These are phyloP conservation scores for Actinopyga echinites DNA, from an alignment of 53 echinoderm and acorn worm species.

Conservation along the genomic window DNA sequence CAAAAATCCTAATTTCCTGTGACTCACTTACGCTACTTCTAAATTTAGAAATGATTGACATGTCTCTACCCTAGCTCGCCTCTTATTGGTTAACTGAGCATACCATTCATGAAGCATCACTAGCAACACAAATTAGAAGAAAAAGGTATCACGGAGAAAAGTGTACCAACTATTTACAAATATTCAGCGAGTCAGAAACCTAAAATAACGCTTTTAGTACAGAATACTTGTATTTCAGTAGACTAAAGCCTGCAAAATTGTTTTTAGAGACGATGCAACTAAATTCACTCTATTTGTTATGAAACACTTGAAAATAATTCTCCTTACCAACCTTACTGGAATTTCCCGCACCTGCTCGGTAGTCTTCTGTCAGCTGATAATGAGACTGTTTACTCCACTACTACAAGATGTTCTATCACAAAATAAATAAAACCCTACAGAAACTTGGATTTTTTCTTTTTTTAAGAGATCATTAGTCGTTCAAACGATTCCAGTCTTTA, in stretches of 20 bases:
- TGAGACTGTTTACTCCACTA: constrained; percentile 22
- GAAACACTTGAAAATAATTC: background rate
- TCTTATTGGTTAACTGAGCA: constrained; percentile 68
- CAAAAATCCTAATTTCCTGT: background rate
- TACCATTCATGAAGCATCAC: constrained; percentile 89
- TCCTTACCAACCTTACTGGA: constrained; percentile 13
- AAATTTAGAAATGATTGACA: constrained; percentile 80
- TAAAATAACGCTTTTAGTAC: too few species aligned
- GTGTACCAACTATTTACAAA: too few species aligned
- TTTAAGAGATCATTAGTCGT: too few species aligned
- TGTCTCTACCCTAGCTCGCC: background rate
- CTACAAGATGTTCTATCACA: constrained; percentile 10
- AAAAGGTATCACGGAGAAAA: background rate
- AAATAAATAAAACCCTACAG: background rate
- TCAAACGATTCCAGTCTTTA: too few species aligned
- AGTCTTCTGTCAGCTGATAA: constrained; percentile 46
- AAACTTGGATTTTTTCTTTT: background rate
- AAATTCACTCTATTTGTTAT: constrained; percentile 17
- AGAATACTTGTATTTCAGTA: too few species aligned
- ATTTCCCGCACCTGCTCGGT: constrained; percentile 46
- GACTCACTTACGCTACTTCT: constrained; percentile 32
- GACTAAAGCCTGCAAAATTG: too few species aligned
- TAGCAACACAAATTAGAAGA: constrained; percentile 29
- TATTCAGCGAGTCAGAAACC: too few species aligned
- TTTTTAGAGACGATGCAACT: too few species aligned